Evolutionary conservation across 2,797 vertebrate species (phyloP).

Genomic region (Xenops minutus): DNA sequence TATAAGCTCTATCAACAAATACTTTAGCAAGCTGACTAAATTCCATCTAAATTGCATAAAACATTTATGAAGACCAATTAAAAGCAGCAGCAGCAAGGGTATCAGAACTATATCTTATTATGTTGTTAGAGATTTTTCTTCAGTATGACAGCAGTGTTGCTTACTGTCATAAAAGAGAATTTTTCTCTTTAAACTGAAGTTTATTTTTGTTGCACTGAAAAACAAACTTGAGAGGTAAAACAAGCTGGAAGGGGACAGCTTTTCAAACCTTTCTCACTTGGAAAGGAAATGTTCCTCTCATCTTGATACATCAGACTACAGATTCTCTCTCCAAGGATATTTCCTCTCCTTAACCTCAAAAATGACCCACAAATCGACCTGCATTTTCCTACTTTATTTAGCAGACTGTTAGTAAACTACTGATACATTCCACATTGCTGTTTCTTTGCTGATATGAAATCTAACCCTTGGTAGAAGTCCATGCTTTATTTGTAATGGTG

Average conservation of each 20-base stretch:
- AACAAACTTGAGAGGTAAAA: neutral
- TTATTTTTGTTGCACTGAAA: neutral
- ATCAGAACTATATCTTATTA: conserved; percentile 75
- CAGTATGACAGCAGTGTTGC: conserved; percentile 58
- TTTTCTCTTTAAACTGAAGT: neutral
- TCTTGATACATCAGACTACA: neutral
- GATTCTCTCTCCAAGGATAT: neutral
- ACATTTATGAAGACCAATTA: conserved; percentile 77
- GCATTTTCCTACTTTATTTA: neutral
- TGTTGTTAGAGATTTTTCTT: conserved; percentile 67
- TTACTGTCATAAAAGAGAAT: neutral
- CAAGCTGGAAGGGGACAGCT: neutral
- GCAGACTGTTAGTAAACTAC: neutral
- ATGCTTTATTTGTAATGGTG: neutral
- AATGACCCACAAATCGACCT: neutral
- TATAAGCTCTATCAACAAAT: neutral
- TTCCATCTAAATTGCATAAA: conserved; percentile 81
- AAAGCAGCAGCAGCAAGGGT: conserved; percentile 68
- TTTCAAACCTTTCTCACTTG: neutral
- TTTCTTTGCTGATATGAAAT: neutral
- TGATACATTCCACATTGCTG: neutral
- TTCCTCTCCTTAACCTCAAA: neutral
- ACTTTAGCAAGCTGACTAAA: conserved; percentile 74
- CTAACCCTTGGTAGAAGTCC: neutral
- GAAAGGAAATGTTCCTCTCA: neutral